Evolutionary conservation across 2,888 invertebrate genomes (phyloP), one percentile per base, ranked within the genome.

Genomic region (Serrognathus titanus): DNA sequence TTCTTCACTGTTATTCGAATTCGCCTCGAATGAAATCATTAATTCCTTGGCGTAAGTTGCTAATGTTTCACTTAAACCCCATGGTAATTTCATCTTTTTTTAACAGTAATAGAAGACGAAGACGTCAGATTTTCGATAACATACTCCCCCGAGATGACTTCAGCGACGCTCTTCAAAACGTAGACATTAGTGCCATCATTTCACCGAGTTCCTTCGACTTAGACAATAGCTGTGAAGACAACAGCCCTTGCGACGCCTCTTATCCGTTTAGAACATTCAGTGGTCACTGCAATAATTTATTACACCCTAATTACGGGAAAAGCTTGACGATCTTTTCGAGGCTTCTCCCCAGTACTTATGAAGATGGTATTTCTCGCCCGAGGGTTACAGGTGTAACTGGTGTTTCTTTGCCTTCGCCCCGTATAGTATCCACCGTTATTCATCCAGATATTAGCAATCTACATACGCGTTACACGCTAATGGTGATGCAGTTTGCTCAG

Each of bases 401-500:
- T 2, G 79, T 80, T 0, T 84, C 85, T 0, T 78, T 97, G 13
- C 96, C 96, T 0, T 93, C 94, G 24, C 93, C 96, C 0, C 82
- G 97, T 40, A 81, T 88, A 0, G 85, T 97, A 38, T 95, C 95
- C 0, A 90, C 93, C 0, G 85, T 88, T 1, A 90, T 97, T 48
- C 97, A 97, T 75, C 92, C 94, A 0, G 94, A 95, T 70, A 92
- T 94, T 57, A 93, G 93, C 36, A 92, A 94, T 72, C 80, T 94
- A 13, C 94, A 94, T 71, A 88, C 88, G 0, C 82, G 93, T 5
- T 95, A 96, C 76, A 90, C 94, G 0, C 79, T 96, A 12, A 92
- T 96, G 90, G 85, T 91, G 40, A 97, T 97, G 96, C 96, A 96
- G 79, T 96, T 88, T 69, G 96, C 94, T 0, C 96, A 97, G 76